Conservation (phyloP, 1,140 invertebrate genomes). For the Drosophila varians region DNA sequence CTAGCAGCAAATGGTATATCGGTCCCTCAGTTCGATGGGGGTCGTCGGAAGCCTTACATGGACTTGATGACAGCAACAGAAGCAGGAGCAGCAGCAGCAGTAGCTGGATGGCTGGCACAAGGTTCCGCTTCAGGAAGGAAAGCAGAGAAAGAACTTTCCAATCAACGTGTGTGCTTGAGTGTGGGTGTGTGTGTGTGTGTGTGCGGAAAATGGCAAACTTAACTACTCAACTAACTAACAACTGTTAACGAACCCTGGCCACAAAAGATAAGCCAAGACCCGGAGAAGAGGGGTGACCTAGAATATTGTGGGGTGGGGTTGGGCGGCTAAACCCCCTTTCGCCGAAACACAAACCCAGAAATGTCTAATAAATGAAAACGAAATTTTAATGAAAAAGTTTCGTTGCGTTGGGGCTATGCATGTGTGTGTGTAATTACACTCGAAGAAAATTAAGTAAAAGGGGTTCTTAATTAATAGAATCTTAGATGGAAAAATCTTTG, state of each 20-base stretch:
- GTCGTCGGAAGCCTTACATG: conserved; percentile 57
- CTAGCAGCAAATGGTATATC: conserved; percentile 47
- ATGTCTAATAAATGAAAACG: conserved; percentile 73
- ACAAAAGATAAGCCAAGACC: conserved; percentile 51
- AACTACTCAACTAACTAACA: conserved; percentile 58
- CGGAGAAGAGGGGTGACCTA: conserved; percentile 16
- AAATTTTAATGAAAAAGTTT: conserved; percentile 78
- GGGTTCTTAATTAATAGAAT: too few relatives aligned
- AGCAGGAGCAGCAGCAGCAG: background rate
- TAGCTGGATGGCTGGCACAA: background rate
- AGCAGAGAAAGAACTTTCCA: conserved; percentile 69
- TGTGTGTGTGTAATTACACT: conserved; percentile 21
- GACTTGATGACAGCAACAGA: conserved; percentile 5
- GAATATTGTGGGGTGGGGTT: background rate
- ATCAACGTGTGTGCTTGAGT: too few relatives aligned
- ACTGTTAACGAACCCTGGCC: conserved; percentile 69
- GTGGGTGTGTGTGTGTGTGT: conserved; percentile 5
- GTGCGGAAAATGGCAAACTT: conserved; percentile 39
- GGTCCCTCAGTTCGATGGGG: conserved; percentile 50
- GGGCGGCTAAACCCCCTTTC: background rate
- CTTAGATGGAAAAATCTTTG: too few relatives aligned
- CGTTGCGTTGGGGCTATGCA: conserved; percentile 14
- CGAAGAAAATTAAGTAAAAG: background rate
- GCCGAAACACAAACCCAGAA: conserved; percentile 21
- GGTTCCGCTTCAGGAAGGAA: conserved; percentile 18